These are phyloP conservation scores for Zoanthus sociatus DNA, from an alignment of 92 coral and sea anemone genomes.

Conservation along the genomic window DNA sequence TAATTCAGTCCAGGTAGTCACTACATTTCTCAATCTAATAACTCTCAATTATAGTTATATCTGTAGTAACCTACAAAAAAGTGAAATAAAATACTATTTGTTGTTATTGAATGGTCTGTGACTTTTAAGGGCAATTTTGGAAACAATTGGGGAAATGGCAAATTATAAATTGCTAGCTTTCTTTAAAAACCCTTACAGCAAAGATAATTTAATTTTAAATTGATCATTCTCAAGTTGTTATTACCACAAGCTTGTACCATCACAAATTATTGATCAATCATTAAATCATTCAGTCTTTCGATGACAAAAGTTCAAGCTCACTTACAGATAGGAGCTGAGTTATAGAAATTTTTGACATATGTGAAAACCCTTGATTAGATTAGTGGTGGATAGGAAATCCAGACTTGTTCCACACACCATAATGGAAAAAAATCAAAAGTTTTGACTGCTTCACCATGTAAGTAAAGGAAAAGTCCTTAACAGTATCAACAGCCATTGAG, in stretches of 20 bases:
- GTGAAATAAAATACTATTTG: constrained; percentile 8
- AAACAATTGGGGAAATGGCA: constrained; percentile 9
- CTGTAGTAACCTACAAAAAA: constrained; percentile 4
- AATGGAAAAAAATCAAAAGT: constrained; percentile 66
- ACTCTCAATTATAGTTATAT: constrained; percentile 5
- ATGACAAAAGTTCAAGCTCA: constrained; percentile 1
- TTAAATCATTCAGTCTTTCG: constrained; percentile 14
- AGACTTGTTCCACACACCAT: constrained; percentile 82
- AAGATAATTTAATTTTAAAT: constrained; percentile 17
- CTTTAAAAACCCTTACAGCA: constrained; percentile 18
- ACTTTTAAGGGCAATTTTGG: constrained; percentile 8
- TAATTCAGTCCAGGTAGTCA: constrained; percentile 13
- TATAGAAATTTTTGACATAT: background rate
- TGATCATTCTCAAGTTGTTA: constrained; percentile 18
- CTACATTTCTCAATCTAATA: background rate
- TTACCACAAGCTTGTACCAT: background rate
- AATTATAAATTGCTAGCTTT: constrained; percentile 15
- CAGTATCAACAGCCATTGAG: constrained; percentile 58
- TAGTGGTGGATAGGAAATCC: constrained; percentile 68
- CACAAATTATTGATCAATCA: constrained; percentile 22
- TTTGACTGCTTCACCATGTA: constrained; percentile 63
- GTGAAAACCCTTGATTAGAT: background rate
- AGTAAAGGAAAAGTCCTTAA: constrained; percentile 18
- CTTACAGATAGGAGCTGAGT: constrained; percentile 19
- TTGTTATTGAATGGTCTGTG: background rate